Conservation (phyloP, 1,140 invertebrate species). For the Ectropis grisescens region DNA sequence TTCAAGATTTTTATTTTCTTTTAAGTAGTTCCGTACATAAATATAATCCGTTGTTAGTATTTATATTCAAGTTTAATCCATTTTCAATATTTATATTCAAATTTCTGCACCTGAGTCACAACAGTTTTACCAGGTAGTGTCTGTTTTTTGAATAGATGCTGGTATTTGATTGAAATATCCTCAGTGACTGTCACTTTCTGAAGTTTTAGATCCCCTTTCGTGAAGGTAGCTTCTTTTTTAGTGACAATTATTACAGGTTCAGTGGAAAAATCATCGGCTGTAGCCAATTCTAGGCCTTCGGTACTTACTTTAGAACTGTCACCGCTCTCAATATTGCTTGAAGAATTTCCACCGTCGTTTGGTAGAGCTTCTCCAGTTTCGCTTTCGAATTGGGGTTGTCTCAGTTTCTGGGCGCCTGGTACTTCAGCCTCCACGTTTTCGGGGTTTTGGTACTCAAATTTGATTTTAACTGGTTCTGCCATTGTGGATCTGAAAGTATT, state of each 20-base stretch:
- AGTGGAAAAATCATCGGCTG: constrained; percentile 16
- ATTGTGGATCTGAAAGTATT: not conserved
- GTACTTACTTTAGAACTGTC: constrained; percentile 5
- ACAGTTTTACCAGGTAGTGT: constrained; percentile 36
- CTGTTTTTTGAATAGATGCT: constrained; percentile 51
- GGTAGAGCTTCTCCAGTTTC: not conserved
- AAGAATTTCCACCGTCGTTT: too few species aligned
- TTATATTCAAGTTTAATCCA: too few species aligned
- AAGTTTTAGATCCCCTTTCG: constrained; percentile 38
- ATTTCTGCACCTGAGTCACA: constrained; percentile 31
- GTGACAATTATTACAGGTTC: constrained; percentile 41
- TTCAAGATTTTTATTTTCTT: too few species aligned
- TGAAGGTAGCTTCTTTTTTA: constrained; percentile 34
- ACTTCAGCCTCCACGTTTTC: constrained; percentile 6
- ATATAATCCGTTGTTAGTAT: too few species aligned
- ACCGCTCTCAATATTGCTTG: too few species aligned
- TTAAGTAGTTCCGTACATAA: too few species aligned
- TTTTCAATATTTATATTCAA: constrained; percentile 40
- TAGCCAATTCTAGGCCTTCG: not conserved
- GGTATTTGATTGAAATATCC: constrained; percentile 47
- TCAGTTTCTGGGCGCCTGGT: constrained; percentile 4
- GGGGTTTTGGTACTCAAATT: constrained; percentile 7
- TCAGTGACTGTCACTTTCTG: constrained; percentile 44
- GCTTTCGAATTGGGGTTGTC: not conserved
- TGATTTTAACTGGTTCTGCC: constrained; percentile 4